Percentiles rank a stretch among this genome's conserved stretches.
Conservation (phyloP, 2,797 vertebrate species). For the Parambassis ranga region DNA sequence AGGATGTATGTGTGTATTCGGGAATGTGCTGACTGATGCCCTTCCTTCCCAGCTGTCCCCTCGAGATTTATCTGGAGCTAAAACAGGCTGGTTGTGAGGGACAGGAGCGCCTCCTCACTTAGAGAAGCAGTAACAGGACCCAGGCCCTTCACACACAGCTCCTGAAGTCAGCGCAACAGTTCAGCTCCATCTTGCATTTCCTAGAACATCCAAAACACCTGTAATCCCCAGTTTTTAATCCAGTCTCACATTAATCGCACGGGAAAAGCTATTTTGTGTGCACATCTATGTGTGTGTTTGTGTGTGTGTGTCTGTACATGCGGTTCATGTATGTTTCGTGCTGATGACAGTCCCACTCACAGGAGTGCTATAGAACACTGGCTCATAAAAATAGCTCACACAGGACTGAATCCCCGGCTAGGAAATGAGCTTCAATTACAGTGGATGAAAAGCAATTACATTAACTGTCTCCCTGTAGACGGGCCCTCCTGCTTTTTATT, state of each 20-base stretch:
- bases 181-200: constrained; percentile 31
- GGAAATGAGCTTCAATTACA: constrained; percentile 77
- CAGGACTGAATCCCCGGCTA: constrained; percentile 57
- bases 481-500: constrained; percentile 44
- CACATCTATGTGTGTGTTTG: constrained; percentile 7
- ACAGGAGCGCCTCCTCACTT: constrained; percentile 48
- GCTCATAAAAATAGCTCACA: constrained; percentile 69
- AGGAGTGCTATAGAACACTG: constrained; percentile 47
- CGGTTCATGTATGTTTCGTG: neutral
- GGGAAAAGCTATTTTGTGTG: constrained; percentile 9
- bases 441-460: constrained; percentile 77
- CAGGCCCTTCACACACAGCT: constrained; percentile 1
- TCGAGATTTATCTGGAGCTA: constrained; percentile 78
- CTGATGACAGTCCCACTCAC: constrained; percentile 38
- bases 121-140: constrained; percentile 67
- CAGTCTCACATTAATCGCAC: constrained; percentile 38
- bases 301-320: neutral
- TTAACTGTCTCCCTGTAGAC: constrained; percentile 67
- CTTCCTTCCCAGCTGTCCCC: constrained; percentile 75
- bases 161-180: constrained; percentile 5
- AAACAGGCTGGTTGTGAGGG: constrained; percentile 63
- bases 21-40: constrained; percentile 77
- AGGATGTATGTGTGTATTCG: constrained; percentile 58
- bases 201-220: constrained; percentile 40
- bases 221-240: constrained; percentile 51